Conservation (phyloP, 2,888 invertebrate species). For the Nycteola revayana region DNA sequence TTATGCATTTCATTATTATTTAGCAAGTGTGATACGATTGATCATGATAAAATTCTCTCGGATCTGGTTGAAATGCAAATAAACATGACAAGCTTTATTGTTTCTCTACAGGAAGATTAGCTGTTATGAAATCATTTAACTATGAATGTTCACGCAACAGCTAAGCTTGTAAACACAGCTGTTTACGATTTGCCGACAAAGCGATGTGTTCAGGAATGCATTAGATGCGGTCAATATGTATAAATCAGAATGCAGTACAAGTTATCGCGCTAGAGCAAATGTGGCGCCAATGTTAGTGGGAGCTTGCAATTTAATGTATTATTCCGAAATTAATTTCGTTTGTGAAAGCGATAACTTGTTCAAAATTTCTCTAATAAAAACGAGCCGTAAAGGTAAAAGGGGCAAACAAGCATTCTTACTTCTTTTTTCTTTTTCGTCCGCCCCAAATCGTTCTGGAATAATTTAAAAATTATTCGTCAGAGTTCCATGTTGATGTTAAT, state of each 20-base stretch:
- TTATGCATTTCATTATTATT: conserved; percentile 20
- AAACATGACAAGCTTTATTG: conserved; percentile 67
- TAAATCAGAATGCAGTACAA: conserved; percentile 69
- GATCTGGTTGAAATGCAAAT: conserved; percentile 54
- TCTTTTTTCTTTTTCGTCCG: conserved; percentile 99
- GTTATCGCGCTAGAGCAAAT: conserved; percentile 68
- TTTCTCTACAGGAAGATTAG: conserved; percentile 59
- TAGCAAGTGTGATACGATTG: background rate
- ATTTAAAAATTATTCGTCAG: conserved; percentile 76
- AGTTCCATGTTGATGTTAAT: conserved; percentile 38
- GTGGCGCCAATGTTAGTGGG: conserved; percentile 58
- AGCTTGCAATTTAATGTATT: conserved; percentile 39
- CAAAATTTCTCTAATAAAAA: conserved; percentile 72
- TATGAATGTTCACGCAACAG: conserved; percentile 45
- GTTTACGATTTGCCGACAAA: conserved; percentile 64
- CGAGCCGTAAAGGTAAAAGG: conserved; percentile 80
- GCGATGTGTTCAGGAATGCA: conserved; percentile 74
- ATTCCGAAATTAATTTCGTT: conserved; percentile 56
- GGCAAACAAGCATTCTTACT: conserved; percentile 91
- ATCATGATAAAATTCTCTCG: too few species aligned
- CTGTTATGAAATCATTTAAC: conserved; percentile 45
- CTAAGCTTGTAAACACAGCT: conserved; percentile 58
- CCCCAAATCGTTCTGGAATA: conserved; percentile 95
- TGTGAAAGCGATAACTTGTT: conserved; percentile 78
- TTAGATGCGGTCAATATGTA: conserved; percentile 69